Evolutionary conservation across 2,113 vertebrate species (phyloP).

Genomic region (Peucedramus taeniatus): DNA sequence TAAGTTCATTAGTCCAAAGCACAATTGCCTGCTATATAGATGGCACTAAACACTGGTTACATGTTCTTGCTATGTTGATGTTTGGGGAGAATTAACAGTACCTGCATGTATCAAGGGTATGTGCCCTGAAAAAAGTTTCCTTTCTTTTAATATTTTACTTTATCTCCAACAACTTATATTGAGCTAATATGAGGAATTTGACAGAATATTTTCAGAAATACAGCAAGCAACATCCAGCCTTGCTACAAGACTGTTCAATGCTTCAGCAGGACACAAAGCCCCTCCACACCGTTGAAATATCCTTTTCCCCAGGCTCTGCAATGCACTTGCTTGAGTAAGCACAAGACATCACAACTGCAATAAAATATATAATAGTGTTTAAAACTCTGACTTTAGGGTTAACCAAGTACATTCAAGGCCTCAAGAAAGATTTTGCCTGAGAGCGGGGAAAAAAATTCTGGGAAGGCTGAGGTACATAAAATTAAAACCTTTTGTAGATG

Average conservation of each 20-base stretch:
- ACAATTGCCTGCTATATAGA: background rate
- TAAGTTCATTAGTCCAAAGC: background rate
- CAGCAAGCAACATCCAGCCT: background rate
- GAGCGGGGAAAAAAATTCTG: background rate
- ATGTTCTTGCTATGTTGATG: background rate
- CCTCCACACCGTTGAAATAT: background rate
- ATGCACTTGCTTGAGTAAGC: background rate
- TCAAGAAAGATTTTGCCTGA: background rate
- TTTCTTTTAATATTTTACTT: background rate
- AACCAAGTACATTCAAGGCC: background rate
- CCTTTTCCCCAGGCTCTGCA: background rate
- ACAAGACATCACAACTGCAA: background rate
- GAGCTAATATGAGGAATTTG: background rate
- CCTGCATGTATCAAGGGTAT: background rate
- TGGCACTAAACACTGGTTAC: background rate
- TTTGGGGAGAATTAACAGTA: background rate
- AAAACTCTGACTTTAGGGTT: background rate
- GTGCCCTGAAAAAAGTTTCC: background rate
- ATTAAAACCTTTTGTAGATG: background rate
- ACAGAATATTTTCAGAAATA: background rate
- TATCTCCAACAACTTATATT: background rate
- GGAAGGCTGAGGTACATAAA: background rate
- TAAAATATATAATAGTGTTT: background rate
- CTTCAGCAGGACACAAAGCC: background rate
- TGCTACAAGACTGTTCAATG: background rate